Evolutionary conservation across 2,797 vertebrate species (phyloP).

Genomic region (Sylvilagus floridanus): DNA sequence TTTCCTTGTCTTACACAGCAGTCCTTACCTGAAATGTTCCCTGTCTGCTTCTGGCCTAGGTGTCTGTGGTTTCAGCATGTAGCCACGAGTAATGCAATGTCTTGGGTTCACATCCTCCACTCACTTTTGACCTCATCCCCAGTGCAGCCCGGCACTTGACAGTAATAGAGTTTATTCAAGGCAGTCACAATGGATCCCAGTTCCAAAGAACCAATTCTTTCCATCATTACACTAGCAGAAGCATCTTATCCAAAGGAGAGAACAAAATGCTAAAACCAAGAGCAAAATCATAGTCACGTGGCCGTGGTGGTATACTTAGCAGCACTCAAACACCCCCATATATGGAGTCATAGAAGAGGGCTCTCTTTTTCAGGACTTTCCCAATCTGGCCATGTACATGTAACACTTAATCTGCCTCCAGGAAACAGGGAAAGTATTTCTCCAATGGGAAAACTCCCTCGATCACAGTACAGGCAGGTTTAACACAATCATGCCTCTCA

Average conservation of each 20-base stretch:
- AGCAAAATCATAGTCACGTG: background rate
- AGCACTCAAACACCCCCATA: background rate
- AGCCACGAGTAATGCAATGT: background rate
- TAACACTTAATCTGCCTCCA: background rate
- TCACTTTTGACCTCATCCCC: background rate
- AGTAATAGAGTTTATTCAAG: background rate
- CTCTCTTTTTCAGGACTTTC: background rate
- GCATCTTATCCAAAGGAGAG: background rate
- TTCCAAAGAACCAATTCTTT: background rate
- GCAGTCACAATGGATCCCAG: background rate
- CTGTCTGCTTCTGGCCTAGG: background rate
- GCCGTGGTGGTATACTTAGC: background rate
- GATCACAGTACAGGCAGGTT: background rate
- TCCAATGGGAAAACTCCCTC: background rate
- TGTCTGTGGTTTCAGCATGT: background rate
- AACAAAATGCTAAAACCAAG: background rate
- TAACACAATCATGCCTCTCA: conserved; percentile 7
- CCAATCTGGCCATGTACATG: background rate
- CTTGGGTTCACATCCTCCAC: background rate
- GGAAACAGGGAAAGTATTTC: background rate
- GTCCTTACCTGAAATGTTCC: background rate
- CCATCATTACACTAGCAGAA: background rate
- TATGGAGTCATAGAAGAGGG: background rate
- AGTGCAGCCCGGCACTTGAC: background rate
- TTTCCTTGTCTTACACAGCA: background rate